A percentile compares a stretch with the other conserved stretches of the same genome.
Evolutionary conservation across 2,888 invertebrate genomes (phyloP).

Genomic region (Asteroscopus sphinx): DNA sequence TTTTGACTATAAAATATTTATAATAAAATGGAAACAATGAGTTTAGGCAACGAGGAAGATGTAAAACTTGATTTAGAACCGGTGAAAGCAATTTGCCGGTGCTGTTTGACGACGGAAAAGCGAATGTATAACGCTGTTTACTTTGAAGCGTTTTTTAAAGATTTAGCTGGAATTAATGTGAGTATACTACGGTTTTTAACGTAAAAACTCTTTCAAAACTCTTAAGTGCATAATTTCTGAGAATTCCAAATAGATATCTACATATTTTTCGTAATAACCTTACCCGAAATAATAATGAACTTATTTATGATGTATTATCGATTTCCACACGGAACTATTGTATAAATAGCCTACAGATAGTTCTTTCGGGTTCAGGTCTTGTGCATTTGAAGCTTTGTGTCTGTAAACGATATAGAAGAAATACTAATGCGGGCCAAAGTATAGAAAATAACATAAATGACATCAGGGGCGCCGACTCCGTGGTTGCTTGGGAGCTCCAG

Average conservation of each 20-base stretch:
- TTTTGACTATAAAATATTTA: background rate
- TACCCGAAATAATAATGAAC: too few species aligned
- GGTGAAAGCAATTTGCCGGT: constrained; percentile 72
- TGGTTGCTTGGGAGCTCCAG: too few species aligned
- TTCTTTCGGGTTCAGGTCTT: too few species aligned
- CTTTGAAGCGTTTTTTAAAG: constrained; percentile 65
- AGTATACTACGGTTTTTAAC: constrained; percentile 53
- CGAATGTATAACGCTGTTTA: constrained; percentile 62
- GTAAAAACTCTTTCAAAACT: background rate
- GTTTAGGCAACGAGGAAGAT: constrained; percentile 46
- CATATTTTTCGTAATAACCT: background rate
- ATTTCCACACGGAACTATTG: too few species aligned
- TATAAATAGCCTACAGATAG: too few species aligned
- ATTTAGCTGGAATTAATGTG: constrained; percentile 76
- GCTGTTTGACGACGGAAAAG: constrained; percentile 75
- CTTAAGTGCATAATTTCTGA: background rate
- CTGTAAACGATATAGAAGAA: too few species aligned
- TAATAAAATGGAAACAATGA: constrained; percentile 38
- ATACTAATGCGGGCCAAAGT: too few species aligned
- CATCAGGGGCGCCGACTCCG: too few species aligned
- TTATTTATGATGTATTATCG: too few species aligned
- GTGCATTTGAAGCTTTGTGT: too few species aligned
- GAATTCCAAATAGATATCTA: background rate
- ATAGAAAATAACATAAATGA: too few species aligned
- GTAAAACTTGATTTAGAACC: constrained; percentile 62